A percentile compares a stretch with the other conserved stretches of the same genome.
Evolutionary conservation across 2,888 invertebrate genomes (phyloP).

Genomic region (Venusia cambrica): DNA sequence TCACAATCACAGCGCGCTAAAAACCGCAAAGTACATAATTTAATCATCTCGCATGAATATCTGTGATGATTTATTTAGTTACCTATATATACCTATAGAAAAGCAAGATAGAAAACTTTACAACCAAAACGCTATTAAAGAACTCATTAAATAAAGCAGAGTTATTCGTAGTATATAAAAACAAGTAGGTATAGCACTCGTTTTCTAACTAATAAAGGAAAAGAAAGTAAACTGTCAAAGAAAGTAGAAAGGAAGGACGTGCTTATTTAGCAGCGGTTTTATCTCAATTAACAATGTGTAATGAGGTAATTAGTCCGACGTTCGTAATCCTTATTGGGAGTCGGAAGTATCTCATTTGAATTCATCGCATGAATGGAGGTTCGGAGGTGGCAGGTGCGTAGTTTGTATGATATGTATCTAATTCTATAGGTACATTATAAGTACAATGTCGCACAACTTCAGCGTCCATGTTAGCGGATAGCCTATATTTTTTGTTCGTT

Average conservation of each 20-base stretch:
- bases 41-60: too few species aligned
- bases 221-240: conserved; percentile 12
- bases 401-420: too few species aligned
- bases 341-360: conserved; percentile 40
- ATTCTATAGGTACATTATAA: too few species aligned
- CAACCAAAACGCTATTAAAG: too few species aligned
- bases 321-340: conserved; percentile 17
- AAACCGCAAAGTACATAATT: too few species aligned
- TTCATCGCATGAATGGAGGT: conserved; percentile 47
- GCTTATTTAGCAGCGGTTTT: conserved; percentile 20
- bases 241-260: conserved; percentile 20
- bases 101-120: too few species aligned
- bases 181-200: neutral
- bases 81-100: too few species aligned
- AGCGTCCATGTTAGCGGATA: conserved; percentile 38
- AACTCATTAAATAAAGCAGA: too few species aligned
- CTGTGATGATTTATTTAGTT: too few species aligned
- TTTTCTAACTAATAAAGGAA: conserved; percentile 1
- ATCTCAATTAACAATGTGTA: conserved; percentile 24
- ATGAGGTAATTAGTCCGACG: conserved; percentile 29
- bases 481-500: conserved; percentile 13
- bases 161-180: too few species aligned
- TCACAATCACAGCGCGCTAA: too few species aligned
- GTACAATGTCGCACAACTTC: conserved; percentile 43
- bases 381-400: conserved; percentile 41